phyloP scores from a whole-genome alignment of 2,797 vertebrate species.

The Gymnothorax reevesii region DNA sequence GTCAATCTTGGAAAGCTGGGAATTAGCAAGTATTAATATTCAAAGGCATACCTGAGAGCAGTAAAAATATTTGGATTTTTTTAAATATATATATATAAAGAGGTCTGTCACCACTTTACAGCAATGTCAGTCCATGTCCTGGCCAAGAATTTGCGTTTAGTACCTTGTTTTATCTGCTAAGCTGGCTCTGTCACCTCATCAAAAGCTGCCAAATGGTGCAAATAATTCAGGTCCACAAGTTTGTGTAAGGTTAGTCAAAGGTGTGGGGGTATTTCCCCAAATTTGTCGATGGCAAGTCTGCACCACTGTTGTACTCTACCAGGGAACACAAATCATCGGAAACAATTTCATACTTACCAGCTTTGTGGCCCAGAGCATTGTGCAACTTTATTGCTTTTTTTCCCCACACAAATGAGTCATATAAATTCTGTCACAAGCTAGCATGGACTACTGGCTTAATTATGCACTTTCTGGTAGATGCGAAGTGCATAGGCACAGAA shows the following conservation, averaged over 20 bases:
- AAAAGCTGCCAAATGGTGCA: not conserved
- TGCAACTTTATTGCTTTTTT: not conserved
- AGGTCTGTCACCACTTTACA: not conserved
- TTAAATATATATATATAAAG: not conserved
- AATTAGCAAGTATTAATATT: not conserved
- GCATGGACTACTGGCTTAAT: not conserved
- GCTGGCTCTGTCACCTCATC: not conserved
- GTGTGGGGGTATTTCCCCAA: too few relatives aligned
- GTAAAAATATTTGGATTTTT: not conserved
- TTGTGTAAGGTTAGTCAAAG: not conserved
- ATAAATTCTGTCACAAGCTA: not conserved
- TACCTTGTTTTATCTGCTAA: not conserved
- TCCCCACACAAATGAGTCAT: not conserved
- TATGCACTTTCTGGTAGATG: not conserved
- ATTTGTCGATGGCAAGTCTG: too few relatives aligned
- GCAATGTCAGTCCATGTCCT: not conserved
- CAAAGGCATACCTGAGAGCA: not conserved
- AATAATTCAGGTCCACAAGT: not conserved
- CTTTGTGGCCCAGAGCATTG: not conserved
- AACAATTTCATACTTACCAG: too few relatives aligned
- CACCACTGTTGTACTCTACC: too few relatives aligned
- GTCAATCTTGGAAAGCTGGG: not conserved
- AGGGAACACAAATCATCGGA: too few relatives aligned
- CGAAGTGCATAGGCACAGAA: not conserved
- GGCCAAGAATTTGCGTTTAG: not conserved